Percentiles rank a stretch among this genome's conserved stretches.
phyloP scores from a whole-genome alignment of 2,797 vertebrate species.

The Agapornis canus region DNA sequence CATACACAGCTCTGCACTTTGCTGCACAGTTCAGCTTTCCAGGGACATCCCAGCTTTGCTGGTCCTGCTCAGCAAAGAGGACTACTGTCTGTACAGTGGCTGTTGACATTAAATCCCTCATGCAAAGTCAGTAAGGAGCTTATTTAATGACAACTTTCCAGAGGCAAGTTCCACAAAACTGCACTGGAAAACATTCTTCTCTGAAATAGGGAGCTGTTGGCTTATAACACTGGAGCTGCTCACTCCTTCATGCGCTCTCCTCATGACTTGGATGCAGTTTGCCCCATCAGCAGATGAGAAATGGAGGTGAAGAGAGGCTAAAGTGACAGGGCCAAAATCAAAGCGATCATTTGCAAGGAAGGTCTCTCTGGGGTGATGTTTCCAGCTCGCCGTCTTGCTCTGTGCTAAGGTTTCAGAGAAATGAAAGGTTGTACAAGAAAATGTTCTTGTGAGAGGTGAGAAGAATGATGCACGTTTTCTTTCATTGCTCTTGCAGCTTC shows the following conservation, averaged over 20 bases:
- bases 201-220: neutral
- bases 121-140: neutral
- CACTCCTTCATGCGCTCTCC: neutral
- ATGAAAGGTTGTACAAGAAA: neutral
- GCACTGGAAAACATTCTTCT: neutral
- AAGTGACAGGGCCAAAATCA: neutral
- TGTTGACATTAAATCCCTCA: neutral
- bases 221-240: accelerated
- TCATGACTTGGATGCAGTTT: neutral
- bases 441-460: neutral
- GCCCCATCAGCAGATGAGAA: neutral
- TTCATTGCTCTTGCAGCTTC: neutral
- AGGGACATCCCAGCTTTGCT: neutral
- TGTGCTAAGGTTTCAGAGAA: neutral
- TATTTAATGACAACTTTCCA: neutral
- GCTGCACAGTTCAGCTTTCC: neutral
- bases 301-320: neutral
- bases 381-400: neutral
- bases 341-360: neutral
- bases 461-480: neutral
- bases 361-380: accelerated
- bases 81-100: accelerated
- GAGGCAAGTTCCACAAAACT: neutral
- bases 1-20: neutral
- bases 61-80: neutral